A percentile compares a stretch with the other conserved stretches of the same genome.
Evolutionary conservation across 2,797 vertebrate genomes (phyloP).

Genomic region (Pangasius macronema): DNA sequence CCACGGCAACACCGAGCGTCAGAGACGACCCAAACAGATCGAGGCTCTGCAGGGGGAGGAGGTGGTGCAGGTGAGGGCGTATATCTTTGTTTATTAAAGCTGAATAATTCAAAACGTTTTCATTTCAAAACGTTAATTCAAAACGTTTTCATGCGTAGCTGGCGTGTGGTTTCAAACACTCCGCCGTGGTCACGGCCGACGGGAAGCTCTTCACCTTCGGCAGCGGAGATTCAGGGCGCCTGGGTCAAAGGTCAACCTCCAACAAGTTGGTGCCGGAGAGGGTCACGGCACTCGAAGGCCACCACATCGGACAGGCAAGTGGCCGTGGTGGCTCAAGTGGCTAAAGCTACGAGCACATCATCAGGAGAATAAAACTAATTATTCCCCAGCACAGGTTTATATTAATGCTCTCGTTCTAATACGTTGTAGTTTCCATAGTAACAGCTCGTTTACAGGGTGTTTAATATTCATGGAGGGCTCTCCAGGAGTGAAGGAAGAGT

Average conservation of each 20-base stretch:
- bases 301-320: slow-evolving; percentile 76
- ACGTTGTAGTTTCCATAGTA: not conserved
- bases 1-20: slow-evolving; percentile 81
- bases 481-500: not conserved
- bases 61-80: slow-evolving; percentile 71
- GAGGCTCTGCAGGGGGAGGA: slow-evolving; percentile 82
- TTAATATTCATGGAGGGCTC: not conserved
- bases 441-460: not conserved
- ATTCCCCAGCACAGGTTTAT: not conserved
- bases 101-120: not conserved
- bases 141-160: slow-evolving; percentile 60
- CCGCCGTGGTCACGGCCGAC: slow-evolving; percentile 79
- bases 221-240: slow-evolving; percentile 80
- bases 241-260: slow-evolving; percentile 81
- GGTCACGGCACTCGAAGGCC: slow-evolving; percentile 77
- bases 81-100: too few species aligned
- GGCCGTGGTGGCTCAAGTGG: not conserved
- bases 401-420: not conserved
- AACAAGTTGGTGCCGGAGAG: slow-evolving; percentile 83
- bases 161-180: slow-evolving; percentile 81
- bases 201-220: slow-evolving; percentile 83
- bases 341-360: not conserved
- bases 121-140: too few species aligned
- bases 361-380: not conserved
- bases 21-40: slow-evolving; percentile 81